Percentiles rank a stretch among this genome's conserved stretches.
phyloP scores from a whole-genome alignment of 2,113 vertebrate genomes.

The Lasiurus borealis region DNA sequence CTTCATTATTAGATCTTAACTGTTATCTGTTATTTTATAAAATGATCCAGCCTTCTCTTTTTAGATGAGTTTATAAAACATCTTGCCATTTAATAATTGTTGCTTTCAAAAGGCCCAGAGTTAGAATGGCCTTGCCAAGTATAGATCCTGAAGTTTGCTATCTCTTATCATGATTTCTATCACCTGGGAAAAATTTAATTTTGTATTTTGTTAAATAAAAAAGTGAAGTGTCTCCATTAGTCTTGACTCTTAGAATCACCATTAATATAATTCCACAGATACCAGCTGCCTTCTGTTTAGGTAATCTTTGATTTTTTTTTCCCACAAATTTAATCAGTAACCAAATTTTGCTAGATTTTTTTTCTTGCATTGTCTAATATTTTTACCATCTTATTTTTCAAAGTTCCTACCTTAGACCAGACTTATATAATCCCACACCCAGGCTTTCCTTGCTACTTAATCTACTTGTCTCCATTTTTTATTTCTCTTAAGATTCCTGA shows the following conservation, averaged over 20 bases:
- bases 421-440: not conserved
- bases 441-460: not conserved
- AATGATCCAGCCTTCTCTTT: not conserved
- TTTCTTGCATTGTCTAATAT: not conserved
- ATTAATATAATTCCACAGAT: not conserved
- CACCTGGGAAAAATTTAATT: not conserved
- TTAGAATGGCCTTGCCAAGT: not conserved
- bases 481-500: conserved; percentile 8
- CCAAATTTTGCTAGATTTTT: conserved; percentile 1
- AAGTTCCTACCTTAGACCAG: not conserved
- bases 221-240: not conserved
- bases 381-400: conserved; percentile 35
- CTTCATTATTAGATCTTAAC: not conserved
- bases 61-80: conserved; percentile 43
- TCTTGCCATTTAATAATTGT: conserved; percentile 40
- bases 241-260: not conserved
- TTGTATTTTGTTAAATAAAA: conserved; percentile 43
- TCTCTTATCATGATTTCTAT: conserved; percentile 41
- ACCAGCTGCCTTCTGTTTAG: not conserved
- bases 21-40: not conserved
- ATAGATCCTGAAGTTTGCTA: not conserved
- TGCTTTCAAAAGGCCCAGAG: not conserved
- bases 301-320: conserved; percentile 17
- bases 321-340: conserved; percentile 33
- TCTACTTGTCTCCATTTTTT: not conserved